phyloP scores from a whole-genome alignment of 2,797 vertebrate species.

The Pangasius krempfi region DNA sequence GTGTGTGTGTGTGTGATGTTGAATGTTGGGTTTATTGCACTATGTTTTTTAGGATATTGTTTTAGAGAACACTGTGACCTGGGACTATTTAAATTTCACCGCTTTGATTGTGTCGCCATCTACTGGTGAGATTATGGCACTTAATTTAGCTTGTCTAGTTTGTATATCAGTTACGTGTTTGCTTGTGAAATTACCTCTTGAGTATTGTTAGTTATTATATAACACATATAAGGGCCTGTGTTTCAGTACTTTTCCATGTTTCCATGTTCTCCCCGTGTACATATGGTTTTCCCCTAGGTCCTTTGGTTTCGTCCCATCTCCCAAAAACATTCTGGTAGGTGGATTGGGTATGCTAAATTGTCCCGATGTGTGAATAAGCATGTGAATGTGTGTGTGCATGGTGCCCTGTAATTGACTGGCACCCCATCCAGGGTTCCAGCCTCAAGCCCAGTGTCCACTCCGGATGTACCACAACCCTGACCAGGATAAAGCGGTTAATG shows the following conservation, averaged over 20 bases:
- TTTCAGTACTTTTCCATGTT: not conserved
- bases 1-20: not conserved
- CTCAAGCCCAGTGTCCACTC: not conserved
- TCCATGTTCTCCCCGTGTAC: not conserved
- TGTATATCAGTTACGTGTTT: not conserved
- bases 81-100: not conserved
- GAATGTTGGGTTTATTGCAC: not conserved
- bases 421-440: not conserved
- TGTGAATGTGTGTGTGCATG: not conserved
- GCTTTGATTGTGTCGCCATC: slow-evolving; percentile 41
- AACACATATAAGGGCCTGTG: not conserved
- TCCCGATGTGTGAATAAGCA: not conserved
- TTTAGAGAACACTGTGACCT: not conserved
- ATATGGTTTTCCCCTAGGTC: not conserved
- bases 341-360: not conserved
- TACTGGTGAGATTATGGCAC: slow-evolving; percentile 44
- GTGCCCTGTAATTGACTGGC: not conserved
- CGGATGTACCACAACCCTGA: not conserved
- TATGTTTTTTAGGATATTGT: not conserved
- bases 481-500: not conserved
- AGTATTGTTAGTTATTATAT: not conserved
- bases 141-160: not conserved
- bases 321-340: not conserved
- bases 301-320: not conserved
- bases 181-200: not conserved